These are phyloP conservation scores for Coluber constrictor DNA, from an alignment of 2,797 vertebrate species.

Conservation along the genomic window DNA sequence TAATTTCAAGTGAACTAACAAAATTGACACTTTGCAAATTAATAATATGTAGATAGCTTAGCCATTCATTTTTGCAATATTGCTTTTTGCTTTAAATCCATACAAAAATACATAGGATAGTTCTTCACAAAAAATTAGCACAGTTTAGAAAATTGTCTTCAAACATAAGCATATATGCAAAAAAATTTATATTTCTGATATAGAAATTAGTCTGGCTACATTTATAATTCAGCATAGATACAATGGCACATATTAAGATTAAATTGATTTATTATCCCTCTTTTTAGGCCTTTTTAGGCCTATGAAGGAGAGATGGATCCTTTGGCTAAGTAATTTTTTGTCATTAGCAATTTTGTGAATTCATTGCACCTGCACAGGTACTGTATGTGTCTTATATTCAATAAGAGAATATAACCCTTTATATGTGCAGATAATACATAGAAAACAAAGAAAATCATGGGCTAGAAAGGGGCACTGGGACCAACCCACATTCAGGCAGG, in stretches of 20 bases:
- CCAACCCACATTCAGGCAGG: neutral
- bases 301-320: rapidly evolving
- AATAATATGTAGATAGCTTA: neutral
- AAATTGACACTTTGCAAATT: neutral
- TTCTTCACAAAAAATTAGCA: neutral
- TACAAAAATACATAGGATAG: neutral
- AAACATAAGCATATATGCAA: neutral
- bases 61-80: neutral
- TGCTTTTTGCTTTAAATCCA: neutral
- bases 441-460: neutral
- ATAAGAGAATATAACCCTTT: neutral
- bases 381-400: neutral
- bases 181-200: neutral
- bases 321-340: neutral
- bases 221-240: neutral
- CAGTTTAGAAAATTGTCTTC: neutral
- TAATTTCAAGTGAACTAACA: neutral
- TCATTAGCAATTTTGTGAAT: neutral
- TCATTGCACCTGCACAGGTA: too few species aligned
- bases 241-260: neutral
- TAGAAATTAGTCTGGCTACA: neutral
- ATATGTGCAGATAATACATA: neutral
- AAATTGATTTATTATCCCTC: neutral
- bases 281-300: neutral
- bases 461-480: neutral